These are phyloP conservation scores for Xenopus borealis DNA, from an alignment of 2,113 vertebrate species.

Conservation along the genomic window DNA sequence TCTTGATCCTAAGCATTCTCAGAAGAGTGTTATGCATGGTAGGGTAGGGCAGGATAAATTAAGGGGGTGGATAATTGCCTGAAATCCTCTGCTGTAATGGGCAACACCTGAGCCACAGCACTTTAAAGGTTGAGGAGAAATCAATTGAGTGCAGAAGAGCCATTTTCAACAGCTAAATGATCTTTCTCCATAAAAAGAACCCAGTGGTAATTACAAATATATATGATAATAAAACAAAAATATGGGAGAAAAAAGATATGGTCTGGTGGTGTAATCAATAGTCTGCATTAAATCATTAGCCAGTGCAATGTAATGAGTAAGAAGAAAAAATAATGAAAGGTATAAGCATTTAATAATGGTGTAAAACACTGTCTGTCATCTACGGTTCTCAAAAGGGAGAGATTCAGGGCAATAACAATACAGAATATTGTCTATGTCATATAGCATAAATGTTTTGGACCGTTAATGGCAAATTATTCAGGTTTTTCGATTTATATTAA, in stretches of 20 bases:
- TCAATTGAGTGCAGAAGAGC: constrained; percentile 35
- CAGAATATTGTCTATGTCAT: no score
- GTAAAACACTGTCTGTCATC: no score
- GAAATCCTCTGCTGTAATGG: constrained; percentile 12
- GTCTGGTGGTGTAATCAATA: constrained; percentile 50
- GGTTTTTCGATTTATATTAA: no score
- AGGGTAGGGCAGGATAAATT: constrained; percentile 2
- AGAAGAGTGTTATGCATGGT: constrained; percentile 25
- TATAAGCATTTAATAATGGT: no score
- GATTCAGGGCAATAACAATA: no score
- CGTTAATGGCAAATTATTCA: no score
- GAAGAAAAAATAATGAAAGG: constrained; percentile 33
- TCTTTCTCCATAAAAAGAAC: constrained; percentile 23
- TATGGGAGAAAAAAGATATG: constrained; percentile 39
- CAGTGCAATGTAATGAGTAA: constrained; percentile 15
- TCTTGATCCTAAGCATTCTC: constrained; percentile 12
- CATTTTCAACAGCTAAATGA: constrained; percentile 38
- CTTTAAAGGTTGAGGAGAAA: constrained; percentile 20
- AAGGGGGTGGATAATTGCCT: constrained; percentile 37
- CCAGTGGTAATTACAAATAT: constrained; percentile 18
- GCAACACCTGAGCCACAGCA: constrained; percentile 34
- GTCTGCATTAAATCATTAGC: constrained; percentile 49
- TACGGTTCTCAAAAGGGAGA: no score
- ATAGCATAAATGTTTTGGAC: no score
- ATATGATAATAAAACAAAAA: constrained; percentile 39